Conservation (phyloP, 2,113 vertebrate genomes). For the Prionailurus viverrinus region DNA sequence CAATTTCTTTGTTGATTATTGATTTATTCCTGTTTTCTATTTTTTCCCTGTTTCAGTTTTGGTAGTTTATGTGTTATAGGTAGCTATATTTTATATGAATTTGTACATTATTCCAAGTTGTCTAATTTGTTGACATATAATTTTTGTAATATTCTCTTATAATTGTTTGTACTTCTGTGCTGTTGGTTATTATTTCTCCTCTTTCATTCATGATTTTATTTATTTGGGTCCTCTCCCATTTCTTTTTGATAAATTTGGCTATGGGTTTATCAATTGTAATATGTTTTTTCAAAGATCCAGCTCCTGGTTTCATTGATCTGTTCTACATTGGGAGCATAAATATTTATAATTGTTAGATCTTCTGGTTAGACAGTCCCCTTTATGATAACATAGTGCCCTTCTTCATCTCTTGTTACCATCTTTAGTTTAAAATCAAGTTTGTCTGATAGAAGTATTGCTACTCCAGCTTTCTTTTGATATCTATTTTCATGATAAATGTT, state of each 20-base stretch:
- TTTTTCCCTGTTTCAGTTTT: not conserved
- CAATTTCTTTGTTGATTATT: not conserved
- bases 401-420: not conserved
- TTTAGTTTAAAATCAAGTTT: not conserved
- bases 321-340: not conserved
- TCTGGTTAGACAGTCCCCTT: not conserved
- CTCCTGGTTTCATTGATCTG: not conserved
- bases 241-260: not conserved
- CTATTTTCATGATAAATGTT: not conserved
- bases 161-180: not conserved
- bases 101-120: not conserved
- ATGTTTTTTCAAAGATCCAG: not conserved
- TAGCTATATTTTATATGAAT: not conserved
- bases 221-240: not conserved
- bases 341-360: not conserved
- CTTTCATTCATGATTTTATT: not conserved
- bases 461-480: not conserved
- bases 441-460: not conserved
- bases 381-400: not conserved
- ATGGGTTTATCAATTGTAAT: not conserved
- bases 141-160: not conserved
- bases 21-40: not conserved
- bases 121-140: not conserved
- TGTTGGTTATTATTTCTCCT: not conserved
- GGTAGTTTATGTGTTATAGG: not conserved